These are phyloP conservation scores for Ataeniobius toweri DNA, from an alignment of 2,797 vertebrate species.

Conservation along the genomic window DNA sequence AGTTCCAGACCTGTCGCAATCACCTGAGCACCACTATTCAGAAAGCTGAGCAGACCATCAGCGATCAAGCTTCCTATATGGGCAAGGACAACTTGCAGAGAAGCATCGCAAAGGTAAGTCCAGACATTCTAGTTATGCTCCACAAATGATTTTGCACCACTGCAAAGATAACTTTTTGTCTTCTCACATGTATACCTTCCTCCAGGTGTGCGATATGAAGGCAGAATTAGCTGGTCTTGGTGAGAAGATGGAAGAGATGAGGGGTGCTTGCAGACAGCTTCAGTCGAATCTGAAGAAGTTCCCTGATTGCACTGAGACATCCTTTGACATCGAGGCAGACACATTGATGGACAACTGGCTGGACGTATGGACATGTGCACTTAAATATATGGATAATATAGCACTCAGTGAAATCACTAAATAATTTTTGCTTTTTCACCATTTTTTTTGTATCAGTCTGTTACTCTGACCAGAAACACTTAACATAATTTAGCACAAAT, in stretches of 20 bases:
- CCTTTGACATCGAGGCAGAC: slow-evolving; percentile 90
- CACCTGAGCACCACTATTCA: slow-evolving; percentile 84
- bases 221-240: slow-evolving; percentile 83
- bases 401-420: neutral
- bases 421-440: neutral
- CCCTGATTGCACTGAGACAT: slow-evolving; percentile 85
- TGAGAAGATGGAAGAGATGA: slow-evolving; percentile 87
- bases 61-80: slow-evolving; percentile 89
- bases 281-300: slow-evolving; percentile 91
- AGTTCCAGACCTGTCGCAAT: slow-evolving; percentile 87
- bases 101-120: slow-evolving; percentile 82
- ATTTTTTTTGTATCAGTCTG: neutral
- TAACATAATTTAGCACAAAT: neutral
- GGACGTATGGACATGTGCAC: slow-evolving; percentile 82
- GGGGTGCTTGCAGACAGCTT: slow-evolving; percentile 87
- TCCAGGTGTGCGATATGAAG: slow-evolving; percentile 86
- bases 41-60: slow-evolving; percentile 86
- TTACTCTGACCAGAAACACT: neutral
- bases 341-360: slow-evolving; percentile 93
- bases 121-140: neutral
- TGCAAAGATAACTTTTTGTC: neutral
- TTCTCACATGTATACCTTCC: neutral
- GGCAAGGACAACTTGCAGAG: slow-evolving; percentile 93
- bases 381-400: neutral
- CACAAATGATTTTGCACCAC: neutral